Conservation (phyloP, 2,797 vertebrate species). For the Momotus momota region DNA sequence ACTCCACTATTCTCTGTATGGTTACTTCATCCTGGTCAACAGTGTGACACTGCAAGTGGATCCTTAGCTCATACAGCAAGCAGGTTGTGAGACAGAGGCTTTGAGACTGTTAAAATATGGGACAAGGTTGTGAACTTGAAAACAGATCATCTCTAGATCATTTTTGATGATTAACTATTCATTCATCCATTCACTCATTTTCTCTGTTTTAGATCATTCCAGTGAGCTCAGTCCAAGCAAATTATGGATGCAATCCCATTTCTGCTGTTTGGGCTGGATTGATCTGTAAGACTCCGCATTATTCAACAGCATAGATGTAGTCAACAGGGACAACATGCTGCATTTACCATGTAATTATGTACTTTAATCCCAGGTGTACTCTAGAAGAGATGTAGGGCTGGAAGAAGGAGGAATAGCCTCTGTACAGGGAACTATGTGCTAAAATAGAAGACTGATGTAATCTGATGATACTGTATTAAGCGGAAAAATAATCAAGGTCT, state of each 20-base stretch:
- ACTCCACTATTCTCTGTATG: not conserved
- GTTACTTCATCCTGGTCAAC: not conserved
- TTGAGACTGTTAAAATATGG: not conserved
- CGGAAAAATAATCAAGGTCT: not conserved
- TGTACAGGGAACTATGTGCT: not conserved
- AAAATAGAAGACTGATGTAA: not conserved
- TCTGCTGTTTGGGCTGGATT: not conserved
- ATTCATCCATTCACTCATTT: not conserved
- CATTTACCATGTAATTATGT: not conserved
- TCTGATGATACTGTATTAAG: not conserved
- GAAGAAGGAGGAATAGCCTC: not conserved
- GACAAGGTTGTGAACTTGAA: not conserved
- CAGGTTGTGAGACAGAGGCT: not conserved
- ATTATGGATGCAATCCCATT: not conserved
- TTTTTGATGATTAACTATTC: not conserved
- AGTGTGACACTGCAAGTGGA: rapidly evolving
- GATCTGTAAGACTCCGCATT: not conserved
- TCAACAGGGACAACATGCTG: not conserved
- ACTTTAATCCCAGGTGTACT: not conserved
- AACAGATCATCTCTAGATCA: not conserved
- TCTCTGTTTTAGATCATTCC: not conserved
- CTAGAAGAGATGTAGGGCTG: not conserved
- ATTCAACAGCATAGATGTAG: not conserved
- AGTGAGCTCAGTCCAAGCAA: not conserved
- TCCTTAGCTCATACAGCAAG: not conserved